Conservation (phyloP, 2,113 vertebrate species). For the Pagrus major region DNA sequence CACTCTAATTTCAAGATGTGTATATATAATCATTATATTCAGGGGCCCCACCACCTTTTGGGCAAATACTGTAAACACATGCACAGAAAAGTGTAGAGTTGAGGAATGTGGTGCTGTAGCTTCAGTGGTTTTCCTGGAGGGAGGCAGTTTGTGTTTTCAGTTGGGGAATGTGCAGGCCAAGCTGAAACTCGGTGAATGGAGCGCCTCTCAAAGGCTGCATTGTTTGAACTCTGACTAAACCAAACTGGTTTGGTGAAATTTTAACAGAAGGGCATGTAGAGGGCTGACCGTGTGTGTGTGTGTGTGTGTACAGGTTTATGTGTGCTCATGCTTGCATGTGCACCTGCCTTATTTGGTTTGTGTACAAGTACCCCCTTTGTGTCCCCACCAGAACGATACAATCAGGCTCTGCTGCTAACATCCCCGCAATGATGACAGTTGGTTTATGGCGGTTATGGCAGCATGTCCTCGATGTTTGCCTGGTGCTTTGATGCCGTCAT, state of each 20-base stretch:
- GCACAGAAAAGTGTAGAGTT: constrained; percentile 7
- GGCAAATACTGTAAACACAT: not conserved
- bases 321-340: constrained; percentile 24
- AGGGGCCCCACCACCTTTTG: not conserved
- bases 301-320: constrained; percentile 3
- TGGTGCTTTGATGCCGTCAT: constrained; percentile 57
- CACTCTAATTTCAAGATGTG: constrained; percentile 32
- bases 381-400: constrained; percentile 1
- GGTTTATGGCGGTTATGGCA: constrained; percentile 46
- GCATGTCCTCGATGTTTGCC: constrained; percentile 28
- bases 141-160: constrained; percentile 72
- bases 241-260: constrained; percentile 70
- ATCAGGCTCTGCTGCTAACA: constrained; percentile 16
- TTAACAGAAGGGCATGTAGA: constrained; percentile 52
- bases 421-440: constrained; percentile 39
- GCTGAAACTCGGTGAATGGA: constrained; percentile 68
- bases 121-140: constrained; percentile 60
- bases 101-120: constrained; percentile 65
- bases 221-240: constrained; percentile 77
- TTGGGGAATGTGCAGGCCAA: constrained; percentile 65
- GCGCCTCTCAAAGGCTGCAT: constrained; percentile 72
- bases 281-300: not conserved
- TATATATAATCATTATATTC: constrained; percentile 27
- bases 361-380: constrained; percentile 13
- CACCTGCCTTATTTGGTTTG: constrained; percentile 54